These are phyloP conservation scores for Bryconaethiops microstoma DNA, from an alignment of 2,797 vertebrate genomes.

Conservation along the genomic window DNA sequence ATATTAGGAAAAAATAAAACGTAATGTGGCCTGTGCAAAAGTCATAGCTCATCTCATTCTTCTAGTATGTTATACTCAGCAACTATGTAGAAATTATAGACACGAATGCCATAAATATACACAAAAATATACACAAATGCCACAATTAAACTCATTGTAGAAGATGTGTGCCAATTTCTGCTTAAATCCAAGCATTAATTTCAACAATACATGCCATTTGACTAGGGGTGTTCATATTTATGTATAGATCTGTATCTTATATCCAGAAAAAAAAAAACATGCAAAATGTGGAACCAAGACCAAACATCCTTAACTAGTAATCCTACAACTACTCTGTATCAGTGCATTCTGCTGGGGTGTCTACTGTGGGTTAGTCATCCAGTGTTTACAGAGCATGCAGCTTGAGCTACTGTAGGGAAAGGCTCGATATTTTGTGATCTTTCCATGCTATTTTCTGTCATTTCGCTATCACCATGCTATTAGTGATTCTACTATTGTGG, in stretches of 20 bases:
- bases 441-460: constrained; percentile 55
- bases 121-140: too few species aligned
- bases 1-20: too few species aligned
- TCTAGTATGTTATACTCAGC: too few species aligned
- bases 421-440: constrained; percentile 45
- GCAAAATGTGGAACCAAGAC: constrained; percentile 16
- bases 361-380: constrained; percentile 16
- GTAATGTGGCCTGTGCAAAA: too few species aligned
- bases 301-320: constrained; percentile 2
- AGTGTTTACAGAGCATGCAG: constrained; percentile 51
- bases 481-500: neutral
- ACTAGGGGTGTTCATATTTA: too few species aligned
- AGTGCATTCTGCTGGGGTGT: constrained; percentile 7
- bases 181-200: too few species aligned
- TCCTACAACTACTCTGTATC: neutral
- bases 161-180: too few species aligned
- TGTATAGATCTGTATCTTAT: neutral
- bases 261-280: constrained; percentile 31
- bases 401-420: constrained; percentile 49
- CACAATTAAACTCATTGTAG: too few species aligned
- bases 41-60: too few species aligned
- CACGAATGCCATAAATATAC: too few species aligned
- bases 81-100: too few species aligned
- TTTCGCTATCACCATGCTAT: constrained; percentile 18
- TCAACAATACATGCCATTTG: too few species aligned